A percentile compares a stretch with the other conserved stretches of the same genome.
These are phyloP conservation scores for Eumacrocentrus americanus DNA, from an alignment of 2,888 invertebrate species.

Conservation along the genomic window DNA sequence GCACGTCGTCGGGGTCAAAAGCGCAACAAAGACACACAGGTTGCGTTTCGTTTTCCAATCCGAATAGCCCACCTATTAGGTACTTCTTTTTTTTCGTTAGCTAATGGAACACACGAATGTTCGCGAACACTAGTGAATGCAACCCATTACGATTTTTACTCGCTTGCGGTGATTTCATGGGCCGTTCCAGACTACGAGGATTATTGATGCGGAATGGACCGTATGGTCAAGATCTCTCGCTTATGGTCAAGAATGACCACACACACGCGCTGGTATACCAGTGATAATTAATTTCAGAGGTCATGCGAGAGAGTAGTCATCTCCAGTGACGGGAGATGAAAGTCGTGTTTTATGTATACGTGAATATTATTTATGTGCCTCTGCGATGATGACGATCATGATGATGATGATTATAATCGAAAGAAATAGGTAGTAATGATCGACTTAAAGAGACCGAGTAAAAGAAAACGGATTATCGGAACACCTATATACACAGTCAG, in stretches of 20 bases:
- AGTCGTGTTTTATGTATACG: background rate
- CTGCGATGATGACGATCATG: background rate
- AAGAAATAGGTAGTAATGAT: background rate
- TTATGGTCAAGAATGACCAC: background rate
- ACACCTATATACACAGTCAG: background rate
- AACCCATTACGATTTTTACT: too few relatives aligned
- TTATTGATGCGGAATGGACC: too few relatives aligned
- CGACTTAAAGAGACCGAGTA: background rate
- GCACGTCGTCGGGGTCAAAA: conserved; percentile 48
- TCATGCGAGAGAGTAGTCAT: conserved; percentile 15
- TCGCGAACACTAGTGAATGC: too few relatives aligned
- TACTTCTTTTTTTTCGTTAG: conserved; percentile 8
- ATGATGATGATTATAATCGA: background rate
- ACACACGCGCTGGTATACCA: background rate
- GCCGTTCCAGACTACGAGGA: too few relatives aligned
- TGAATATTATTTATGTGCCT: background rate
- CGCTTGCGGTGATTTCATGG: too few relatives aligned
- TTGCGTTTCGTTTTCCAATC: conserved; percentile 30
- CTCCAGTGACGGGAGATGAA: background rate
- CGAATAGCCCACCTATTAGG: too few relatives aligned
- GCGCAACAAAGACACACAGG: conserved; percentile 53
- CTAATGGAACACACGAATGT: too few relatives aligned
- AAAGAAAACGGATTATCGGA: conserved; percentile 19
- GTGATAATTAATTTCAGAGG: conserved; percentile 48
- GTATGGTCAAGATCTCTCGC: conserved; percentile 28